A percentile compares a stretch with the other conserved stretches of the same genome.
Evolutionary conservation across 2,797 vertebrate genomes (phyloP).

Genomic region (Poeciliopsis paucimaculata): DNA sequence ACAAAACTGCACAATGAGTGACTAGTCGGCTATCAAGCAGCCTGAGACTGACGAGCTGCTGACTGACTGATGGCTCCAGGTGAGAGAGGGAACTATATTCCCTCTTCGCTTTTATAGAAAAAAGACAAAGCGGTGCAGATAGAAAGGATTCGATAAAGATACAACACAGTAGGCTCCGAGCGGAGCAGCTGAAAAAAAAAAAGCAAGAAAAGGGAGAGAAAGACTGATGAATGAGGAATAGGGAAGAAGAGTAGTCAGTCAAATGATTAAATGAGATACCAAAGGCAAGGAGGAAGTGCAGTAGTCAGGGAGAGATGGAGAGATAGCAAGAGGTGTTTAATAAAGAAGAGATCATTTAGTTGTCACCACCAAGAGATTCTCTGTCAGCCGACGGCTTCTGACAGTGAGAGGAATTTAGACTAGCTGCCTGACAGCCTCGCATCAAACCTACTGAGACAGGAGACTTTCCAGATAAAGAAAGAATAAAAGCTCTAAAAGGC

Average conservation of each 20-base stretch:
- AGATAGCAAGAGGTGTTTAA: constrained; percentile 83
- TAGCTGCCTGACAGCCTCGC: constrained; percentile 68
- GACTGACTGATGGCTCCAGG: constrained; percentile 49
- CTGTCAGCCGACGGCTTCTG: constrained; percentile 71
- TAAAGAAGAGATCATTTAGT: constrained; percentile 84
- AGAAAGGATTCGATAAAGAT: constrained; percentile 37
- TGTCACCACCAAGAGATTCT: constrained; percentile 78
- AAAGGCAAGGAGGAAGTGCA: constrained; percentile 67
- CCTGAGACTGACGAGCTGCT: constrained; percentile 54
- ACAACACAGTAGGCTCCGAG: constrained; percentile 34
- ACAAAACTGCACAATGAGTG: constrained; percentile 59
- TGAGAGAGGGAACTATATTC: constrained; percentile 42
- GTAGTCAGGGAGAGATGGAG: constrained; percentile 62
- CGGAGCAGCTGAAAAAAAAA: constrained; percentile 13
- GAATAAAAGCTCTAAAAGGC: constrained; percentile 58
- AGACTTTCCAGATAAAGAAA: constrained; percentile 58
- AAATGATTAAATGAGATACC: constrained; percentile 70
- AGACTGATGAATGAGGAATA: constrained; percentile 56
- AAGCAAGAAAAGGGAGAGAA: constrained; percentile 6
- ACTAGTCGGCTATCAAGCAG: constrained; percentile 58
- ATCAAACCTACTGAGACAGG: constrained; percentile 67
- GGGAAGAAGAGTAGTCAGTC: constrained; percentile 67
- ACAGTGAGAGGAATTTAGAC: constrained; percentile 65
- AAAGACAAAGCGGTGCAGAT: constrained; percentile 17
- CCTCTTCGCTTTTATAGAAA: constrained; percentile 21